Evolutionary conservation across 2,113 vertebrate genomes (phyloP).

Genomic region (Ranitomeya imitator): DNA sequence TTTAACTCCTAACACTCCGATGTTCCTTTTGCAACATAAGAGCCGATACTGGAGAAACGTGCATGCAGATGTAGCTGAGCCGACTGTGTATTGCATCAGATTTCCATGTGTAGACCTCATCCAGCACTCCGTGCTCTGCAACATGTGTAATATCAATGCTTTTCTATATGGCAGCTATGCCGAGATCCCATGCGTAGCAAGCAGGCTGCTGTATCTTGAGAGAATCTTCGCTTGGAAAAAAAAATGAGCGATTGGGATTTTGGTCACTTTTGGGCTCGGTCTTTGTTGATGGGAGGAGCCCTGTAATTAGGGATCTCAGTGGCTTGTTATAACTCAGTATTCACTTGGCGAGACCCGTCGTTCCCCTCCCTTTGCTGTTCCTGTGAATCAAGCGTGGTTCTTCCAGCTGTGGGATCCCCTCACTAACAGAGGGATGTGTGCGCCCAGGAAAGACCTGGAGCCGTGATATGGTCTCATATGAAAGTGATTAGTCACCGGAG

Average conservation of each 20-base stretch:
- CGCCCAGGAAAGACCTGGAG: not conserved
- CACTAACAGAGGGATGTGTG: slow-evolving; percentile 18
- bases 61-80: not conserved
- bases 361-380: slow-evolving; percentile 4
- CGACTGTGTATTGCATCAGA: not conserved
- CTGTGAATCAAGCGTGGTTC: slow-evolving; percentile 6
- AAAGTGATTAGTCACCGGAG: not conserved
- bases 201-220: not conserved
- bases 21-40: not conserved
- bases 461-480: not conserved
- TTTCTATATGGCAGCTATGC: not conserved
- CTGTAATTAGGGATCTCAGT: slow-evolving; percentile 25
- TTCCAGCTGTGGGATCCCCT: slow-evolving; percentile 44
- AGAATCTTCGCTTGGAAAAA: not conserved
- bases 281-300: slow-evolving; percentile 9
- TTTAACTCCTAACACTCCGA: not conserved
- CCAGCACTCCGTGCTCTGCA: not conserved
- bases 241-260: not conserved
- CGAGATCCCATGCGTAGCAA: not conserved
- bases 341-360: slow-evolving; percentile 18
- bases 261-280: not conserved
- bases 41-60: not conserved
- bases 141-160: not conserved
- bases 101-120: not conserved
- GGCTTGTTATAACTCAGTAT: slow-evolving; percentile 33